Evolutionary conservation across 2,797 vertebrate species (phyloP).

Genomic region (Gambusia yucatana): DNA sequence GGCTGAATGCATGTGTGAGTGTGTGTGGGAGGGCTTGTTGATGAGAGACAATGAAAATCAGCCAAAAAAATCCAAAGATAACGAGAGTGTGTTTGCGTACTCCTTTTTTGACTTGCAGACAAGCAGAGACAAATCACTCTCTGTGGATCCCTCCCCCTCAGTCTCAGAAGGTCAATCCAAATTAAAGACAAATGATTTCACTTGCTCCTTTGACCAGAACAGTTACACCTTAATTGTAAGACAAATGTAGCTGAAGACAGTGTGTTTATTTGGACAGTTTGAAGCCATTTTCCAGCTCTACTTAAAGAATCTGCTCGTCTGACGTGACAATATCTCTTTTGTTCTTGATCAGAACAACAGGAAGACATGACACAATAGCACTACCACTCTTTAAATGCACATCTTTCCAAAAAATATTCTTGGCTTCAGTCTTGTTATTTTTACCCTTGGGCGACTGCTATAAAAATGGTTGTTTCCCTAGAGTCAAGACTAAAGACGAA

Average conservation of each 20-base stretch:
- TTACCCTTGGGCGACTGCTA: constrained; percentile 1
- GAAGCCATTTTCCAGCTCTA: constrained; percentile 22
- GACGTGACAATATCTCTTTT: constrained; percentile 16
- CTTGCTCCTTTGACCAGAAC: constrained; percentile 34
- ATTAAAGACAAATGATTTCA: constrained; percentile 53
- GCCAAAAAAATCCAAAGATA: constrained; percentile 27
- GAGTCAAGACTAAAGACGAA: constrained; percentile 7
- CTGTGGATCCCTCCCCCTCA: constrained; percentile 13
- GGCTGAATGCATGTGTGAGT: constrained; percentile 24
- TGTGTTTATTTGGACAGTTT: constrained; percentile 44
- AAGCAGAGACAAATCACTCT: constrained; percentile 62
- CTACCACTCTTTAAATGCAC: constrained; percentile 24
- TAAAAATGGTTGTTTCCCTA: not conserved
- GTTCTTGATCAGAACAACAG: constrained; percentile 31
- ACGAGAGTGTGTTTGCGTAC: constrained; percentile 22
- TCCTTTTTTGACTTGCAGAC: constrained; percentile 50
- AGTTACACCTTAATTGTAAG: constrained; percentile 44
- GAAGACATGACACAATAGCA: constrained; percentile 29
- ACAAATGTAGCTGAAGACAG: constrained; percentile 43
- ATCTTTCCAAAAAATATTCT: constrained; percentile 6
- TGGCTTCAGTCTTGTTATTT: constrained; percentile 1
- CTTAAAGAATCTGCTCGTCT: not conserved
- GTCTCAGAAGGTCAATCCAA: constrained; percentile 53
- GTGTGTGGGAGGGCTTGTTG: constrained; percentile 25
- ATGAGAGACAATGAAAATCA: constrained; percentile 38